phyloP scores from a whole-genome alignment of 2,113 vertebrate species.

The Tinamus guttatus region DNA sequence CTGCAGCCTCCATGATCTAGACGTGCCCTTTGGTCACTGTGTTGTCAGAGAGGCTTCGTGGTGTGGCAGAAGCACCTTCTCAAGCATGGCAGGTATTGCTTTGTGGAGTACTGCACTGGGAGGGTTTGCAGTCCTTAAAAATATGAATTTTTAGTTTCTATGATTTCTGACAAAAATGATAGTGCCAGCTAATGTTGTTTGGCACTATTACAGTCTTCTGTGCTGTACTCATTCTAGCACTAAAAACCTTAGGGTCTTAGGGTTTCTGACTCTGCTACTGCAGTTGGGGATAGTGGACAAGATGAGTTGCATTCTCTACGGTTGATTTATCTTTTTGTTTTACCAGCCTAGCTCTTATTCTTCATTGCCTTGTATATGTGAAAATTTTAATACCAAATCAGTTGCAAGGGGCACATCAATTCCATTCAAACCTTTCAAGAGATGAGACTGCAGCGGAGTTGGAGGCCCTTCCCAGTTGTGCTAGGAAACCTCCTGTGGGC shows the following conservation, averaged over 20 bases:
- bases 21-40: background rate
- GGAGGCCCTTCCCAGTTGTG: background rate
- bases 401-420: background rate
- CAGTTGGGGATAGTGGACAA: background rate
- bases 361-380: background rate
- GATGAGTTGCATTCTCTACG: too few relatives aligned
- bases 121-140: background rate
- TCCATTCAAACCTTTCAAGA: background rate
- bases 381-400: background rate
- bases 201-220: background rate
- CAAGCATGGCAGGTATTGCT: too few relatives aligned
- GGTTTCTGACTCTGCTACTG: background rate
- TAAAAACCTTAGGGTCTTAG: background rate
- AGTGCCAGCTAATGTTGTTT: background rate
- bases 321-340: accelerated
- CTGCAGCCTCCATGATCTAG: background rate
- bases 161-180: background rate
- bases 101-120: too few relatives aligned
- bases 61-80: background rate
- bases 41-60: background rate
- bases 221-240: background rate
- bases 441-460: too few relatives aligned
- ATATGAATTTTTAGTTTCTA: background rate
- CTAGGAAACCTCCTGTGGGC: background rate
- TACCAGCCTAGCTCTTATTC: background rate